Evolutionary conservation across 2,797 vertebrate genomes (phyloP).

Genomic region (Chanos chanos): DNA sequence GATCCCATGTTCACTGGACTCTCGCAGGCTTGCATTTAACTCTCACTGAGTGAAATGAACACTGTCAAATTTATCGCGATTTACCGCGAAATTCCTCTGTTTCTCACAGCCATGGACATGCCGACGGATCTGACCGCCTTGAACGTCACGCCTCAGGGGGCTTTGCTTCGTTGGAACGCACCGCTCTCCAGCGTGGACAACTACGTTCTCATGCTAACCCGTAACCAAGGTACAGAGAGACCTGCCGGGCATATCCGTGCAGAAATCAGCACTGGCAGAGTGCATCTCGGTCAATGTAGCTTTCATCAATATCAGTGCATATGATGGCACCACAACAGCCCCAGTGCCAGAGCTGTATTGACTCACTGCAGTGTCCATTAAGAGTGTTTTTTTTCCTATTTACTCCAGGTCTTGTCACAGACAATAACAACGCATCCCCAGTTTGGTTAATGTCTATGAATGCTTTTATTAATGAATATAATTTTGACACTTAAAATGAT

Average conservation of each 20-base stretch:
- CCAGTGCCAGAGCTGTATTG: conserved; percentile 7
- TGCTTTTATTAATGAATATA: too few relatives aligned
- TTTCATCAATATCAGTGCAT: conserved; percentile 2
- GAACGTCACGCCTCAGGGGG: conserved; percentile 88
- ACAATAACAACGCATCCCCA: background rate
- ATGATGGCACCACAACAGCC: conserved; percentile 4
- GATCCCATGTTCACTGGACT: too few relatives aligned
- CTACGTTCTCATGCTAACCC: conserved; percentile 85
- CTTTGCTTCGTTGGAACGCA: conserved; percentile 84
- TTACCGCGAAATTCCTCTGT: too few relatives aligned
- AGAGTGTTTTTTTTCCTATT: conserved; percentile 9
- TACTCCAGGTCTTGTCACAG: too few relatives aligned
- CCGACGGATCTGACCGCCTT: conserved; percentile 81
- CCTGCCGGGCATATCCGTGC: too few relatives aligned
- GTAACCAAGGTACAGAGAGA: conserved; percentile 71
- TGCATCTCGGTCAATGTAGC: conserved; percentile 22
- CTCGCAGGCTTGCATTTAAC: too few relatives aligned
- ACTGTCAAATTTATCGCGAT: too few relatives aligned
- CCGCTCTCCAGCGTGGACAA: conserved; percentile 84
- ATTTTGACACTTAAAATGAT: too few relatives aligned
- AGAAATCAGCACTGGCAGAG: too few relatives aligned
- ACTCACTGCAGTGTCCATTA: conserved; percentile 15
- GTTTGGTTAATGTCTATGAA: background rate
- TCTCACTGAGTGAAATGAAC: too few relatives aligned
- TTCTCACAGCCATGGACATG: conserved; percentile 85